phyloP scores from a whole-genome alignment of 2,113 vertebrate genomes.

The Formicarius rufipectus region DNA sequence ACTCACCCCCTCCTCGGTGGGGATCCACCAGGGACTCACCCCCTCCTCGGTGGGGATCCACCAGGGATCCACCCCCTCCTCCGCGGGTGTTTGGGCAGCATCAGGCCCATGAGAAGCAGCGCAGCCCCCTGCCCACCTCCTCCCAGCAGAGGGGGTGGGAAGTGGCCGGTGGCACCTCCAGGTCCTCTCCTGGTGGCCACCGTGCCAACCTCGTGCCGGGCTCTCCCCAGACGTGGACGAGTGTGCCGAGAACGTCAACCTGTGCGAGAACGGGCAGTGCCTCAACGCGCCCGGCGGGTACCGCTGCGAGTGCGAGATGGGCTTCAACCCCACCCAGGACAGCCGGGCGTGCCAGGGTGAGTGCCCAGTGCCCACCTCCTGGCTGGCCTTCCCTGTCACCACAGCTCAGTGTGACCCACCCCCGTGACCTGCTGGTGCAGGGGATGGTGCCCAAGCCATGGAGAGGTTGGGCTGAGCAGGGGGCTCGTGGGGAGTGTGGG shows the following conservation, averaged over 20 bases:
- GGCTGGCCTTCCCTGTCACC: neutral
- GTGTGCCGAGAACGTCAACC: conserved; percentile 88
- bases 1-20: too few relatives aligned
- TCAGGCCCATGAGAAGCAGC: neutral
- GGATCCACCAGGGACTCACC: too few relatives aligned
- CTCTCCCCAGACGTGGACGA: conserved; percentile 86
- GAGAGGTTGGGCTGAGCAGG: neutral
- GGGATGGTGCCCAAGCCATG: neutral
- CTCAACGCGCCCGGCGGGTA: conserved; percentile 90
- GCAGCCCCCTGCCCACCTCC: neutral
- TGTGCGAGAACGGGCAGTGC: conserved; percentile 93
- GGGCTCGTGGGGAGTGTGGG: neutral
- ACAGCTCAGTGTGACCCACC: too few relatives aligned
- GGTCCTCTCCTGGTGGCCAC: neutral
- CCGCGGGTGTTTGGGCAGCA: neutral
- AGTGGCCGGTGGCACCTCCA: neutral
- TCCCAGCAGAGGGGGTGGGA: neutral
- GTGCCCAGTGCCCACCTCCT: neutral
- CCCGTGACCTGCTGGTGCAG: neutral
- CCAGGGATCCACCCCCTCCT: too few relatives aligned
- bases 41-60: too few relatives aligned
- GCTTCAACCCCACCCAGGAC: conserved; percentile 89
- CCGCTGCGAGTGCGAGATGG: conserved; percentile 94
- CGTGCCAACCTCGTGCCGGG: neutral
- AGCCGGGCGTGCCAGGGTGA: conserved; percentile 90